A percentile compares a stretch with the other conserved stretches of the same genome.
Evolutionary conservation across 1,140 invertebrate species (phyloP).

Genomic region (Drosophila tani): DNA sequence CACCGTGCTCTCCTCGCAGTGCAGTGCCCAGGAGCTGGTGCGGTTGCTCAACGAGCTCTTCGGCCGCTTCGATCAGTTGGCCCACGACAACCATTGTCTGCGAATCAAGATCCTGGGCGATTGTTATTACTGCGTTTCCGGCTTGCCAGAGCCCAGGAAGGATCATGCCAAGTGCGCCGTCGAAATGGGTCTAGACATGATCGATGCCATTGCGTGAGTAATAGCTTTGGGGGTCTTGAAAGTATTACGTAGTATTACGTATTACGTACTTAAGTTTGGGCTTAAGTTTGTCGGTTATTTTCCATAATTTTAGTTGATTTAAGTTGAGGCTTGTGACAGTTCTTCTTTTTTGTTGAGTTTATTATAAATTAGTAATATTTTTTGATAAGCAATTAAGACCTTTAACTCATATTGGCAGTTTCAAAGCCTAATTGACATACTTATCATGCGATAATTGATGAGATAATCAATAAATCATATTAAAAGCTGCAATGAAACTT

Average conservation of each 20-base stretch:
- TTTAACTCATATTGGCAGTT: background rate
- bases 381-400: background rate
- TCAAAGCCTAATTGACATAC: slow-evolving; percentile 1
- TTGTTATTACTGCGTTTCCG: slow-evolving; percentile 96
- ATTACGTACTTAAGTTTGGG: too few species aligned
- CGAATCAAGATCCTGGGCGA: slow-evolving; percentile 96
- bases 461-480: slow-evolving; percentile 1
- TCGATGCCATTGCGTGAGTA: slow-evolving; percentile 94
- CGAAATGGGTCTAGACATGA: slow-evolving; percentile 96
- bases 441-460: slow-evolving; percentile 1
- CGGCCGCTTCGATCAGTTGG: slow-evolving; percentile 96
- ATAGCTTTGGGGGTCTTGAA: background rate
- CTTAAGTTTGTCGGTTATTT: slow-evolving; percentile 8
- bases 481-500: too few species aligned
- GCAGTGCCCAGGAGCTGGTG: slow-evolving; percentile 91
- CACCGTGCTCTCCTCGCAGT: slow-evolving; percentile 95
- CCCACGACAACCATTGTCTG: slow-evolving; percentile 94
- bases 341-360: background rate
- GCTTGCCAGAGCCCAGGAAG: slow-evolving; percentile 91
- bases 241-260: too few species aligned
- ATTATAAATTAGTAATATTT: background rate
- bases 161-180: slow-evolving; percentile 95
- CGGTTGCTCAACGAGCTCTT: slow-evolving; percentile 97
- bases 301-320: slow-evolving; percentile 3
- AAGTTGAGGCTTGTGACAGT: background rate